Conservation (phyloP, 1,140 invertebrate species). For the Caenorhabditis latens region DNA sequence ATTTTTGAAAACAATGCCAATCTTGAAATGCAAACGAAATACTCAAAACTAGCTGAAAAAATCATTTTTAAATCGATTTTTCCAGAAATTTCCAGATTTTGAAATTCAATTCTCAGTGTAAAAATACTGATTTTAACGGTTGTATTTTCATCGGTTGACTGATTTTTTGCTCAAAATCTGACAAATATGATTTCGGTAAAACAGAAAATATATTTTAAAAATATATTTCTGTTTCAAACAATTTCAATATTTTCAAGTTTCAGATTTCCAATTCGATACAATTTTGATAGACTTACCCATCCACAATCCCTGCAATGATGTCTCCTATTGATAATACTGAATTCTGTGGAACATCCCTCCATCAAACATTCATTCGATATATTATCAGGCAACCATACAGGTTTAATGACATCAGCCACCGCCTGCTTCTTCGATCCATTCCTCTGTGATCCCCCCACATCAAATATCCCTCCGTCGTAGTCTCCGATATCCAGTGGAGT, state of each 20-base stretch:
- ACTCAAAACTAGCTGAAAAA: too few species aligned
- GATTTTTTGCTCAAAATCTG: not conserved
- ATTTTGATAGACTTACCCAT: slow-evolving; percentile 45
- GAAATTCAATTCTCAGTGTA: too few species aligned
- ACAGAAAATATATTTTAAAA: too few species aligned
- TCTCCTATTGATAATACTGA: slow-evolving; percentile 36
- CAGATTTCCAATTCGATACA: too few species aligned
- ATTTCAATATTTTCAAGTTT: too few species aligned
- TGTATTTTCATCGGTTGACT: not conserved
- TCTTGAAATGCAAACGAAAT: too few species aligned
- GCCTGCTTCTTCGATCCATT: slow-evolving; percentile 12
- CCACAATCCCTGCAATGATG: slow-evolving; percentile 63
- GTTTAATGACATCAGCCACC: slow-evolving; percentile 16
- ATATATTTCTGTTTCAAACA: too few species aligned
- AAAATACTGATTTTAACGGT: too few species aligned
- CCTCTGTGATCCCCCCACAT: not conserved
- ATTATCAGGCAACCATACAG: slow-evolving; percentile 58
- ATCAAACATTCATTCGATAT: slow-evolving; percentile 56
- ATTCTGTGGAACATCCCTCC: slow-evolving; percentile 58
- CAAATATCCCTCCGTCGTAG: not conserved
- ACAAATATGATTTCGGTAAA: too few species aligned
- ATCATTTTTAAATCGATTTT: not conserved
- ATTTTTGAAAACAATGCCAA: too few species aligned
- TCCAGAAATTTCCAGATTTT: not conserved
- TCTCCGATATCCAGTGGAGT: slow-evolving; percentile 38